Conservation (phyloP, 2,888 invertebrate genomes). For the Thelaira solivaga region DNA sequence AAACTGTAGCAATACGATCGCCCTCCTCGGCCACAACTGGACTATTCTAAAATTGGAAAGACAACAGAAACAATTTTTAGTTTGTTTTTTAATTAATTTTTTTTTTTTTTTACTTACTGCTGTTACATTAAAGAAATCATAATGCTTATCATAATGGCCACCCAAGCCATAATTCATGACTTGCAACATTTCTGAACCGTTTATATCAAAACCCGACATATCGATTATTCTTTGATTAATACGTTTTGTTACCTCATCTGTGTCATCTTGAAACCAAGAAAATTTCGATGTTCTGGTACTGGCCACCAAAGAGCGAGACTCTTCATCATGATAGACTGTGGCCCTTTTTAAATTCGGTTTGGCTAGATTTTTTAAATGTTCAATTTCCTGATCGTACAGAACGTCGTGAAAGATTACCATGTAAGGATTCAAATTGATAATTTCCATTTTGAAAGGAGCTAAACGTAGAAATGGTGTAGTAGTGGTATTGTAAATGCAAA, state of each 20-base stretch:
- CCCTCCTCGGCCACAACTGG: conserved; percentile 59
- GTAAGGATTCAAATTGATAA: conserved; percentile 69
- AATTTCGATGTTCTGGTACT: conserved; percentile 71
- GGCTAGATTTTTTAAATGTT: conserved; percentile 66
- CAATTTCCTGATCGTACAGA: conserved; percentile 68
- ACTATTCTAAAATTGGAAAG: conserved; percentile 32
- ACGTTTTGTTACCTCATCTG: conserved; percentile 61
- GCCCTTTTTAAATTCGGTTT: conserved; percentile 68
- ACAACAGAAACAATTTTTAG: no score
- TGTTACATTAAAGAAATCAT: conserved; percentile 70
- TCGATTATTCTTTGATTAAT: conserved; percentile 69
- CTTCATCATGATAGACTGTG: conserved; percentile 65
- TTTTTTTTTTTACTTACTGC: conserved; percentile 62
- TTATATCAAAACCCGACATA: conserved; percentile 71
- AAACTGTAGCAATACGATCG: conserved; percentile 74
- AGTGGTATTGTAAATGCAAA: conserved; percentile 71
- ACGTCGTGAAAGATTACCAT: conserved; percentile 72
- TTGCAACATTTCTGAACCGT: conserved; percentile 71
- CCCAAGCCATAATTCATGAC: conserved; percentile 74
- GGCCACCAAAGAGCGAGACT: conserved; percentile 52
- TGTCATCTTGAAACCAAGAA: conserved; percentile 69
- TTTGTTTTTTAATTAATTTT: no score
- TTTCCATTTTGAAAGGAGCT: conserved; percentile 73
- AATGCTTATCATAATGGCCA: conserved; percentile 72
- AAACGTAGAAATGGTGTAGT: conserved; percentile 68